Percentiles rank a stretch among this genome's conserved stretches.
Conservation (phyloP, 2,113 vertebrate species). For the Sitta europaea region DNA sequence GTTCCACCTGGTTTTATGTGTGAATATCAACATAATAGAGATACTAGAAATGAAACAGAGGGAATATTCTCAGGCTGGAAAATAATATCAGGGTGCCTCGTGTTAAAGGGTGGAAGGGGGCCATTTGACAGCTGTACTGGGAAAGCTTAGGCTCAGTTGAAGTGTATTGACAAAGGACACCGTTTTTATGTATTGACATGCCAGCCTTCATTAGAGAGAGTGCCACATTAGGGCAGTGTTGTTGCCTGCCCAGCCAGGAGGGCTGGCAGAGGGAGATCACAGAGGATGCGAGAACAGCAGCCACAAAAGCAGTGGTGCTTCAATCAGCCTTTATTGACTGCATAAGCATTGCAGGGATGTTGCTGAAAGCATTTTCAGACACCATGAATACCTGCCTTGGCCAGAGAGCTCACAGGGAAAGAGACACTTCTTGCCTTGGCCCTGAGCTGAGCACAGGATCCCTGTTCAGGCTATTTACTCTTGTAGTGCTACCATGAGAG, state of each 20-base stretch:
- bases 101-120: background rate
- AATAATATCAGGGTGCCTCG: background rate
- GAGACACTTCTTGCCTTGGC: background rate
- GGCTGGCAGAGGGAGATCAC: background rate
- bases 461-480: background rate
- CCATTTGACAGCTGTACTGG: background rate
- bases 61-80: background rate
- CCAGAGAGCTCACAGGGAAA: background rate
- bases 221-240: accelerated
- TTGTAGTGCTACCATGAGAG: background rate
- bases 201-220: background rate
- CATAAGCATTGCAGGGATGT: background rate
- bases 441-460: background rate
- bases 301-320: background rate
- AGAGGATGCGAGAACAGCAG: background rate
- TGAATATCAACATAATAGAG: background rate
- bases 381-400: background rate
- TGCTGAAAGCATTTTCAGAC: background rate
- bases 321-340: background rate
- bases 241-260: background rate
- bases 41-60: background rate
- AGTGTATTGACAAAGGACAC: background rate
- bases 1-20: background rate
- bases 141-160: background rate
- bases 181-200: background rate